These are phyloP conservation scores for Rhinogobius similis DNA, from an alignment of 2,113 vertebrate genomes.

Conservation along the genomic window DNA sequence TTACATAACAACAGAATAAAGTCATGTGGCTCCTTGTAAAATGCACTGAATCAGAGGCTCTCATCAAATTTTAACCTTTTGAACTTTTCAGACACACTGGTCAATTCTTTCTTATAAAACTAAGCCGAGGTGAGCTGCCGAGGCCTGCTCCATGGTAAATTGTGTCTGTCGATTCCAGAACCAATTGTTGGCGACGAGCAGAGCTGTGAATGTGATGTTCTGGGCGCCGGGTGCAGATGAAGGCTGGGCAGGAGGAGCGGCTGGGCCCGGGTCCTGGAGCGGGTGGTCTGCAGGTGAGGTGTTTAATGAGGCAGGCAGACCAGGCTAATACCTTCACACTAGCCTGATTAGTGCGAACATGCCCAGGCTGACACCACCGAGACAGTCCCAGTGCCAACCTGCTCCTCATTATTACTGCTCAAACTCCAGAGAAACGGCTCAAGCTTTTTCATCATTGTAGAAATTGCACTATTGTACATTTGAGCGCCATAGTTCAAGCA, in stretches of 20 bases:
- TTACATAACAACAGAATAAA: neutral
- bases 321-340: conserved; percentile 72
- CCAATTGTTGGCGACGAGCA: neutral
- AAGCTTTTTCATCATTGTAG: conserved; percentile 21
- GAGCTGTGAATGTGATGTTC: conserved; percentile 16
- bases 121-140: neutral
- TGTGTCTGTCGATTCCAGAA: conserved; percentile 3
- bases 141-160: neutral
- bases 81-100: neutral
- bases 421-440: conserved; percentile 15
- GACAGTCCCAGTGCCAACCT: conserved; percentile 49
- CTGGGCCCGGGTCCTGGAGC: conserved; percentile 38
- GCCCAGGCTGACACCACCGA: conserved; percentile 52
- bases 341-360: conserved; percentile 76
- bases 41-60: neutral
- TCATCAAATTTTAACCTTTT: neutral
- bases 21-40: neutral
- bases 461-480: neutral
- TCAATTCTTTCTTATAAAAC: neutral
- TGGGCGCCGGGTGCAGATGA: conserved; percentile 19
- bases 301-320: conserved; percentile 70
- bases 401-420: conserved; percentile 69
- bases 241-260: conserved; percentile 32
- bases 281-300: conserved; percentile 56
- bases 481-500: neutral